A percentile compares a stretch with the other conserved stretches of the same genome.
These are phyloP conservation scores for Sapajus apella DNA, from an alignment of 2,113 vertebrate genomes.

Conservation along the genomic window DNA sequence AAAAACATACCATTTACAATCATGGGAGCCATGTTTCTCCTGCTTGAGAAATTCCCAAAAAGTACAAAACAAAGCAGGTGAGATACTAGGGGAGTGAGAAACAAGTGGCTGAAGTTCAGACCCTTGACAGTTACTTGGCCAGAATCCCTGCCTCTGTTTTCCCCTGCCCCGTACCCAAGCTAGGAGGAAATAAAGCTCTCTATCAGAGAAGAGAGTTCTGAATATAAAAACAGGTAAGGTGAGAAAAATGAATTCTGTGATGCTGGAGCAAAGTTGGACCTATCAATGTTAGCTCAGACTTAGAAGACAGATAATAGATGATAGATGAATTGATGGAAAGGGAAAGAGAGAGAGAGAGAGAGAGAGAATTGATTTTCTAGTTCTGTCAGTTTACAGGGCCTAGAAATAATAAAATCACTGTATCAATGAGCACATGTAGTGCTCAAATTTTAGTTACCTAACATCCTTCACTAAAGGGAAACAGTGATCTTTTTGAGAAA, in stretches of 20 bases:
- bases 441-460: not conserved
- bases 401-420: not conserved
- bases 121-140: not conserved
- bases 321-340: not conserved
- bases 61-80: not conserved
- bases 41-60: not conserved
- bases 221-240: not conserved
- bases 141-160: not conserved
- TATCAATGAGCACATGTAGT: not conserved
- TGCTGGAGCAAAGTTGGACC: not conserved
- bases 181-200: not conserved
- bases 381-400: not conserved
- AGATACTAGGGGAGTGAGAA: not conserved
- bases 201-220: not conserved
- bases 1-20: not conserved
- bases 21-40: not conserved
- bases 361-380: not conserved
- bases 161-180: not conserved
- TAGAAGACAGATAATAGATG: not conserved
- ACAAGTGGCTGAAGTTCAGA: fast-evolving
- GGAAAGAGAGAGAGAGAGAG: not conserved
- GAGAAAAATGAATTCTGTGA: not conserved
- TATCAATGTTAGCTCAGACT: not conserved
- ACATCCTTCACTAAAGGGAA: not conserved
- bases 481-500: not conserved